Evolutionary conservation across 2,797 vertebrate species (phyloP).

Genomic region (Poecile montanus): DNA sequence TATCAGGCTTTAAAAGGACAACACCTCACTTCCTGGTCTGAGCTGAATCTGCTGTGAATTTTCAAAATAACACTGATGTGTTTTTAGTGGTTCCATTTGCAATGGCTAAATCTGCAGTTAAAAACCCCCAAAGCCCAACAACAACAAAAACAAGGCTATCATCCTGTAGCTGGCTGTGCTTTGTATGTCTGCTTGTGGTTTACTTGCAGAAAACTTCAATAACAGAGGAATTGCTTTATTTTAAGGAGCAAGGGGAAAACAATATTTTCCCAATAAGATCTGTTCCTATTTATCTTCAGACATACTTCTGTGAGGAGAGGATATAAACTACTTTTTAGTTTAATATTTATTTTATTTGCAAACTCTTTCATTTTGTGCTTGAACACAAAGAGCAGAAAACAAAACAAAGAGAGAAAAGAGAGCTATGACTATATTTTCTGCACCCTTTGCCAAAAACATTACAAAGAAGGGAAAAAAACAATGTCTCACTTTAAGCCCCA

Average conservation of each 20-base stretch:
- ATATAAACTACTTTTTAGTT: not conserved
- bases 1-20: constrained; percentile 67
- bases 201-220: constrained; percentile 30
- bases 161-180: constrained; percentile 5
- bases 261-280: not conserved
- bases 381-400: not conserved
- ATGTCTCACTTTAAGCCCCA: not conserved
- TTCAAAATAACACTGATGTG: constrained; percentile 52
- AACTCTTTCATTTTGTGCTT: not conserved
- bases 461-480: constrained; percentile 45
- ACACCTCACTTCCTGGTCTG: constrained; percentile 72
- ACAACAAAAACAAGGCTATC: constrained; percentile 44
- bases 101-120: constrained; percentile 19
- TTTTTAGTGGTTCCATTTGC: not conserved
- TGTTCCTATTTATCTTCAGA: constrained; percentile 12
- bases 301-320: not conserved
- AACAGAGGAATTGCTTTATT: not conserved
- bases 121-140: constrained; percentile 42
- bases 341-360: constrained; percentile 4
- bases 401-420: constrained; percentile 5
- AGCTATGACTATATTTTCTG: constrained; percentile 16
- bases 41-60: constrained; percentile 40
- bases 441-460: constrained; percentile 7
- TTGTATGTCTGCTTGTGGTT: constrained; percentile 19
- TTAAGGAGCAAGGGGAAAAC: not conserved